These are phyloP conservation scores for Menidia menidia DNA, from an alignment of 2,797 vertebrate species.

Conservation along the genomic window DNA sequence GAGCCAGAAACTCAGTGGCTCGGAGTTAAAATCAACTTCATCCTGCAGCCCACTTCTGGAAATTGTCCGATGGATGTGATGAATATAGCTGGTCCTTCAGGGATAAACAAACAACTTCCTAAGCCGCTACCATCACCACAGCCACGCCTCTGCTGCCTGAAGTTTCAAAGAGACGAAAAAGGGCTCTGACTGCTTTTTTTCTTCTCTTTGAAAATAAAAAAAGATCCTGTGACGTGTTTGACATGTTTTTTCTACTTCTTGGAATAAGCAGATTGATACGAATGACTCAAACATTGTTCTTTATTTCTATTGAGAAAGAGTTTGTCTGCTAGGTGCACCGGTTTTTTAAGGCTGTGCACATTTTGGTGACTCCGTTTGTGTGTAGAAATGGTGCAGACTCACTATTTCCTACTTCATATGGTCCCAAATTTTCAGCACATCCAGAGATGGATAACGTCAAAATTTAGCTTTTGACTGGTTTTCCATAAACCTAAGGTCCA, in stretches of 20 bases:
- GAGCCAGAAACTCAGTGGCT: conserved; percentile 19
- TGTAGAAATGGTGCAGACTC: neutral
- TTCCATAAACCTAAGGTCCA: neutral
- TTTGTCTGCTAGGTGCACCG: too few species aligned
- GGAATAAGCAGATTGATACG: too few species aligned
- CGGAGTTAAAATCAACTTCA: conserved; percentile 32
- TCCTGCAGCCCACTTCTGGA: conserved; percentile 36
- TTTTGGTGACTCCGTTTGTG: too few species aligned
- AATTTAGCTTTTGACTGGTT: neutral
- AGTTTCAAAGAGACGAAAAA: conserved; percentile 60
- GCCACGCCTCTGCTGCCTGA: conserved; percentile 61
- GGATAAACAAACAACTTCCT: conserved; percentile 80
- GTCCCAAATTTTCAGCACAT: too few species aligned
- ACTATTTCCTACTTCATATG: neutral
- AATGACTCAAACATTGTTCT: too few species aligned
- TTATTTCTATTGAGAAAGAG: too few species aligned
- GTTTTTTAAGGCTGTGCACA: too few species aligned
- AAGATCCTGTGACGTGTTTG: conserved; percentile 33
- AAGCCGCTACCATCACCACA: conserved; percentile 30
- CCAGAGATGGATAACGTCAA: too few species aligned
- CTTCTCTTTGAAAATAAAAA: conserved; percentile 37
- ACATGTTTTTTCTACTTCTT: conserved; percentile 28
- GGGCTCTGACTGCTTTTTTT: conserved; percentile 46
- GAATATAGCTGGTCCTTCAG: conserved; percentile 63
- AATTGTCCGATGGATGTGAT: conserved; percentile 52